phyloP scores from a whole-genome alignment of 2,113 vertebrate species.

The Labeo rohita region DNA sequence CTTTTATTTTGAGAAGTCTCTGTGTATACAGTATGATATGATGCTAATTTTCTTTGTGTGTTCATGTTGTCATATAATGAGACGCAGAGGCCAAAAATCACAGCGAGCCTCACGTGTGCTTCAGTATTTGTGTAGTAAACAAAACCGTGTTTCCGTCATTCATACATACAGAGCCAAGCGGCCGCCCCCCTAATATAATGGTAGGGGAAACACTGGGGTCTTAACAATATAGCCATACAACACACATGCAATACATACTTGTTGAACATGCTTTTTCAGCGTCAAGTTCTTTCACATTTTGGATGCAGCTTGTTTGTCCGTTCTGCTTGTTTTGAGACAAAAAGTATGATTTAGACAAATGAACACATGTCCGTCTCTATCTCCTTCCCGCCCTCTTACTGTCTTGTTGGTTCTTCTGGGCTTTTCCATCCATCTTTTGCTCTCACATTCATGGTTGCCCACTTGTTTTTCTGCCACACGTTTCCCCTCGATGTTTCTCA shows the following conservation, averaged over 20 bases:
- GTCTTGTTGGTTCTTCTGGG: conserved; percentile 60
- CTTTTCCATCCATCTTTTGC: conserved; percentile 58
- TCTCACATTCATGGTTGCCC: conserved; percentile 30
- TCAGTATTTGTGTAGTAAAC: too few species aligned
- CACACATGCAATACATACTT: background rate
- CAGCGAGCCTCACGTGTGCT: too few species aligned
- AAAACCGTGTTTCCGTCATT: too few species aligned
- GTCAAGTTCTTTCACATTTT: background rate
- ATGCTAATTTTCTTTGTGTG: too few species aligned
- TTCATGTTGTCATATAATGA: too few species aligned
- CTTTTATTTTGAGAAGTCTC: too few species aligned
- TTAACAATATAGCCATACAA: background rate
- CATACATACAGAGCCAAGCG: too few species aligned
- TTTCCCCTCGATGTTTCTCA: conserved; percentile 41
- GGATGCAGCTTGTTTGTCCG: conserved; percentile 51
- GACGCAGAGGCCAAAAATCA: too few species aligned
- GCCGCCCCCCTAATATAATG: too few species aligned
- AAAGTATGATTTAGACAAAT: conserved; percentile 73
- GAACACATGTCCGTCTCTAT: conserved; percentile 64
- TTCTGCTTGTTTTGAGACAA: conserved; percentile 50
- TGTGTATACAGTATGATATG: too few species aligned
- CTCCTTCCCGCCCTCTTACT: conserved; percentile 37
- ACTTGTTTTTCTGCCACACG: conserved; percentile 29
- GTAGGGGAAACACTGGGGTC: too few species aligned
- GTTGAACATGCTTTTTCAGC: background rate